Percentiles rank a stretch among this genome's conserved stretches.
phyloP scores from a whole-genome alignment of 2,113 vertebrate genomes.

The Ceratotherium simum region DNA sequence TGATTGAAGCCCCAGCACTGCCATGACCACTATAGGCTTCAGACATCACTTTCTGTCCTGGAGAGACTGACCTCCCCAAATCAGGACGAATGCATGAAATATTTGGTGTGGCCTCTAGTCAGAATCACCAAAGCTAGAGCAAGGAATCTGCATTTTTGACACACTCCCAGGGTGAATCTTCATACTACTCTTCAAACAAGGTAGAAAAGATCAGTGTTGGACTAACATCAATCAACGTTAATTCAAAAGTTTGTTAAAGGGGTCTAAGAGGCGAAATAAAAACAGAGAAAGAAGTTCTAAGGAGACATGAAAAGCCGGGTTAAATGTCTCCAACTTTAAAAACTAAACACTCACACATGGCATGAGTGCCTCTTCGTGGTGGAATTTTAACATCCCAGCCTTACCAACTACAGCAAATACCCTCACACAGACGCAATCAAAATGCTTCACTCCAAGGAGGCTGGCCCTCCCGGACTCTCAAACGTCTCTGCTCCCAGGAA shows the following conservation, averaged over 20 bases:
- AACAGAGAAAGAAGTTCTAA: not conserved
- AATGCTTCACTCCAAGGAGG: not conserved
- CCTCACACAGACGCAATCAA: accelerated
- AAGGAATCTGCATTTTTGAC: not conserved
- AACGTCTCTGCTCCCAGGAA: not conserved
- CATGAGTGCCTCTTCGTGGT: not conserved
- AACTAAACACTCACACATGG: accelerated
- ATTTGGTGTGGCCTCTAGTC: not conserved
- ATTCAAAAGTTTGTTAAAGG: not conserved
- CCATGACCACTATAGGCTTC: not conserved
- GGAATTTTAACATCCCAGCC: not conserved
- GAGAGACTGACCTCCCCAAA: not conserved
- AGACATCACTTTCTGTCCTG: not conserved
- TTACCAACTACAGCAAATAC: accelerated
- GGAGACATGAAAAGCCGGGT: not conserved
- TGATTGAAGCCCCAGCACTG: no score
- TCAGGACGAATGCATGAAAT: not conserved
- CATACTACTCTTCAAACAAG: not conserved
- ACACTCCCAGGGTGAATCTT: not conserved
- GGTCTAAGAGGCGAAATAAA: not conserved
- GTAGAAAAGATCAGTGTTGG: not conserved
- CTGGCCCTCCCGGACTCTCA: not conserved
- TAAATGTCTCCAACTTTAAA: not conserved
- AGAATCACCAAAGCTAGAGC: not conserved
- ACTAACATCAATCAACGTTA: not conserved